Evolutionary conservation across 1,140 invertebrate species (phyloP).

Genomic region (Saxidomus purpurata): DNA sequence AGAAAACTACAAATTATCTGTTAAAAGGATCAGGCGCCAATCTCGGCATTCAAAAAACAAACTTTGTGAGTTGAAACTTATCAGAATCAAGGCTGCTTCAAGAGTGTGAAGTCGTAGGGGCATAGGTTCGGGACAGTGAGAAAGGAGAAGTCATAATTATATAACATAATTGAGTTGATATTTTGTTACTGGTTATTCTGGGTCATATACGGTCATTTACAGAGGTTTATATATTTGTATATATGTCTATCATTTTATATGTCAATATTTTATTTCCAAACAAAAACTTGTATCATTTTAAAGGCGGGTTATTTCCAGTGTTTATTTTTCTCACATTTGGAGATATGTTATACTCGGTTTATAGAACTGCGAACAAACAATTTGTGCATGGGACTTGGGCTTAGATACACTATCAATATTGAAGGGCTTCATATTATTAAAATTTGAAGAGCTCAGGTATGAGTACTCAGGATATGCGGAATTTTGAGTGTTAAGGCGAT

Average conservation of each 20-base stretch:
- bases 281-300: neutral
- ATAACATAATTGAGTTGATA: too few species aligned
- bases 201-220: too few species aligned
- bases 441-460: neutral
- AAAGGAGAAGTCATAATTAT: too few species aligned
- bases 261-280: neutral
- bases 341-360: neutral
- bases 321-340: conserved; percentile 6
- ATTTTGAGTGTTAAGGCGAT: conserved; percentile 1
- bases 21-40: too few species aligned
- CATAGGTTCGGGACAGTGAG: too few species aligned
- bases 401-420: neutral
- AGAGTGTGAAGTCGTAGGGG: too few species aligned
- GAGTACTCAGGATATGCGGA: neutral
- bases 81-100: too few species aligned
- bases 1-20: too few species aligned
- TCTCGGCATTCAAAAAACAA: too few species aligned
- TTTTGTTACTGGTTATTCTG: too few species aligned
- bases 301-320: neutral
- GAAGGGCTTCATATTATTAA: neutral
- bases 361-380: neutral
- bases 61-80: too few species aligned
- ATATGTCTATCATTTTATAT: neutral
- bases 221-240: too few species aligned
- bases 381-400: neutral